Conservation (phyloP, 2,113 vertebrate genomes). For the Salvelinus alpinus region DNA sequence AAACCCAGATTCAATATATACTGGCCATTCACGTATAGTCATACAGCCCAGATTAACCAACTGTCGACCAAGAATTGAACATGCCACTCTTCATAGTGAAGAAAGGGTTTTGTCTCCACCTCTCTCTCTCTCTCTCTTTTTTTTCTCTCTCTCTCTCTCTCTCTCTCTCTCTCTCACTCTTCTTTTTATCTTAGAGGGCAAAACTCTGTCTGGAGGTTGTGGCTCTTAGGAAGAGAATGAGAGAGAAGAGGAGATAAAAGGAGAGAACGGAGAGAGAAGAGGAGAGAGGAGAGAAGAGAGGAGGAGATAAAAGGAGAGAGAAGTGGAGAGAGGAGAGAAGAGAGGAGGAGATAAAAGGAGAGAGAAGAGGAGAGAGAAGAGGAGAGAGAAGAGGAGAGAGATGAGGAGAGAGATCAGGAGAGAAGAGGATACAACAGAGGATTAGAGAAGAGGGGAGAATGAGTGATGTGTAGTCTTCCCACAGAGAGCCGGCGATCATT, state of each 20-base stretch:
- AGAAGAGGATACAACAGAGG: not conserved
- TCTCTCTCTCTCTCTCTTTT: conserved; percentile 18
- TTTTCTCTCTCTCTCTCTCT: no score
- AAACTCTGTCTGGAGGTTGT: not conserved
- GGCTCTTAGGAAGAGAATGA: conserved; percentile 1
- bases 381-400: not conserved
- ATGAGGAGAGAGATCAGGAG: not conserved
- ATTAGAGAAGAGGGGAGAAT: not conserved
- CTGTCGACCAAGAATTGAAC: conserved; percentile 11
- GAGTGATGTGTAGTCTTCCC: conserved; percentile 13
- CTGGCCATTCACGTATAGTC: not conserved
- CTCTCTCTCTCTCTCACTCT: not conserved
- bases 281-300: not conserved
- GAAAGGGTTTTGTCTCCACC: conserved; percentile 6
- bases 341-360: no score
- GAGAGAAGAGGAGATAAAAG: no score
- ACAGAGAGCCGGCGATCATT: conserved; percentile 29
- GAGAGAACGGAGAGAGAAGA: not conserved
- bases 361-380: not conserved
- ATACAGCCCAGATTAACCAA: not conserved
- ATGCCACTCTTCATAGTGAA: conserved; percentile 31
- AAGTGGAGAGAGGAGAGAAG: not conserved
- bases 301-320: no score
- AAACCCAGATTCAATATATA: conserved; percentile 43
- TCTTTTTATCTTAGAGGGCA: not conserved